Percentiles rank a stretch among this genome's conserved stretches.
These are phyloP conservation scores for Anarhynchus alexandrinus DNA, from an alignment of 2,113 vertebrate genomes.

Conservation along the genomic window DNA sequence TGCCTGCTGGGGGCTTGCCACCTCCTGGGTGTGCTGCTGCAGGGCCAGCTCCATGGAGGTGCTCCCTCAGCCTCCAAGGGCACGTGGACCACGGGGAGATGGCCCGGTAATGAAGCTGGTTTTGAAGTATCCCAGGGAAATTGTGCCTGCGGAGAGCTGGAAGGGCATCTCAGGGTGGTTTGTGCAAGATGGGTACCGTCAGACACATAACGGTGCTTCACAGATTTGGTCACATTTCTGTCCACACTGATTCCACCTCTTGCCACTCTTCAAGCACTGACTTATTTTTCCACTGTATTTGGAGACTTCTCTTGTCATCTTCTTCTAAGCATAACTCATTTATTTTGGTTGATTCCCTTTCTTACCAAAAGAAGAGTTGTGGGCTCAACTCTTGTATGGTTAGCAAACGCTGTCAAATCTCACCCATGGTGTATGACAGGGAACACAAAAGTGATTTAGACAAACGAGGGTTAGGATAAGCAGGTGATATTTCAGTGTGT, in stretches of 20 bases:
- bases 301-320: not conserved
- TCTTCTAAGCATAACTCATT: not conserved
- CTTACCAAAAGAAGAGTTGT: not conserved
- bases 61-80: not conserved
- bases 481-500: not conserved
- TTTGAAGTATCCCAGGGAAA: not conserved
- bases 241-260: not conserved
- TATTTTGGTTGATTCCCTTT: not conserved
- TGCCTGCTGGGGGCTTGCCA: not conserved
- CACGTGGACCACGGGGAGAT: accelerated
- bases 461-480: not conserved
- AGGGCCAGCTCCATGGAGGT: not conserved
- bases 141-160: not conserved
- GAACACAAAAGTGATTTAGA: not conserved
- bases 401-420: not conserved
- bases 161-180: not conserved
- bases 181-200: not conserved
- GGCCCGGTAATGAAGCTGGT: not conserved
- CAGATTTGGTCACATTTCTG: not conserved
- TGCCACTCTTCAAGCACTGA: not conserved
- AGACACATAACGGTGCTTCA: not conserved
- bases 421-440: not conserved
- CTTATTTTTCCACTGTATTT: not conserved
- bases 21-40: not conserved
- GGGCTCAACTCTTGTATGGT: not conserved